Conservation (phyloP, 2,888 invertebrate genomes). For the Dryobotodes eremita region DNA sequence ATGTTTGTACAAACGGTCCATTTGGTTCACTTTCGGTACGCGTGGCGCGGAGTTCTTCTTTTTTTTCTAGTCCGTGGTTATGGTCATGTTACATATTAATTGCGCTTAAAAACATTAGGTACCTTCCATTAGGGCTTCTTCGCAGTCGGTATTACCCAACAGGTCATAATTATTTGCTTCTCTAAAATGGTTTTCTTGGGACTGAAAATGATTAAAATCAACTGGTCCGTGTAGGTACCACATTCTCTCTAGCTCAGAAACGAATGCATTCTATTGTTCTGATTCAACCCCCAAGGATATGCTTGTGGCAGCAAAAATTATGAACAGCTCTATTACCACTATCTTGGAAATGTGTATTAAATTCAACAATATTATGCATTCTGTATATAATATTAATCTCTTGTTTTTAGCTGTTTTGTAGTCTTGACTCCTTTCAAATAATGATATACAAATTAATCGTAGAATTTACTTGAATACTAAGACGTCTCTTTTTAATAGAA, state of each 20-base stretch:
- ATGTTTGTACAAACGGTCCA: too few species aligned
- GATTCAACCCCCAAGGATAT: slow-evolving; percentile 22
- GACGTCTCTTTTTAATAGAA: not conserved
- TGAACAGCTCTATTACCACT: slow-evolving; percentile 23
- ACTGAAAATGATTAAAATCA: slow-evolving; percentile 23
- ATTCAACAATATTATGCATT: not conserved
- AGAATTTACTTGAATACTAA: not conserved
- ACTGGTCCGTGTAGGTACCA: slow-evolving; percentile 15
- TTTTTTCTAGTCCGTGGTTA: too few species aligned
- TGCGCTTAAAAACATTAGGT: not conserved
- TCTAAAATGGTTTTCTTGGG: too few species aligned
- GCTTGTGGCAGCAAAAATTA: slow-evolving; percentile 36
- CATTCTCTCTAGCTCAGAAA: slow-evolving; percentile 15
- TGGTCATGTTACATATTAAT: not conserved
- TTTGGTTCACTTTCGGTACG: too few species aligned
- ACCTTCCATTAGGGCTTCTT: too few species aligned
- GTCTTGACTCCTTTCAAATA: not conserved
- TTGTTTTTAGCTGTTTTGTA: not conserved
- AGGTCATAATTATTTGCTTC: too few species aligned
- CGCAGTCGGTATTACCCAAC: too few species aligned
- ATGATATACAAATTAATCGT: not conserved
- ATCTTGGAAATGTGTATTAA: slow-evolving; percentile 13
- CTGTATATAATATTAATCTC: not conserved
- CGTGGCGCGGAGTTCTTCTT: too few species aligned
- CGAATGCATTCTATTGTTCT: slow-evolving; percentile 44